Evolutionary conservation across 2,113 vertebrate species (phyloP).

Genomic region (Corythaeola cristata): DNA sequence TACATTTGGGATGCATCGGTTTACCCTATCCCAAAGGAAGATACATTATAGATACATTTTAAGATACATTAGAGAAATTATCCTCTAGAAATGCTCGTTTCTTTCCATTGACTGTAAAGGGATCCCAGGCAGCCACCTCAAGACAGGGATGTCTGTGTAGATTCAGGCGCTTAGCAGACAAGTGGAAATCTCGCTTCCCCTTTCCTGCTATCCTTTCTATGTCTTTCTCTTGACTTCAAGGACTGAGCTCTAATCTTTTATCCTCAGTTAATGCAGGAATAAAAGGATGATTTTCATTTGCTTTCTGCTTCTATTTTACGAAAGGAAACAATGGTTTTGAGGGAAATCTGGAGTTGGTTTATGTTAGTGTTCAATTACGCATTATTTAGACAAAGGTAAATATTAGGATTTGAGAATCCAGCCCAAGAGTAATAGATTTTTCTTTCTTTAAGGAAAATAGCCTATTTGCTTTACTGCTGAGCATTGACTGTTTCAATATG

Average conservation of each 20-base stretch:
- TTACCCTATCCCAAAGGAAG: not conserved
- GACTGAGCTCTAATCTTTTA: not conserved
- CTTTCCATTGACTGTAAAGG: not conserved
- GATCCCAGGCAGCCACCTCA: not conserved
- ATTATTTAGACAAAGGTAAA: slow-evolving; percentile 2
- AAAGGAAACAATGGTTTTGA: not conserved
- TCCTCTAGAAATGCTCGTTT: not conserved
- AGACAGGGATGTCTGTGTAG: not conserved
- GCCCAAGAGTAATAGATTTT: slow-evolving; percentile 41
- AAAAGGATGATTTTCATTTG: not conserved
- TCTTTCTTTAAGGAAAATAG: slow-evolving; percentile 5
- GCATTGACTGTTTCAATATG: slow-evolving; percentile 55
- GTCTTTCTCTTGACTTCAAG: not conserved
- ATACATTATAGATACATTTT: too few species aligned
- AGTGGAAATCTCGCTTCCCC: not conserved
- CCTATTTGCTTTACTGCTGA: slow-evolving; percentile 5
- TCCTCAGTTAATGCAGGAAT: not conserved
- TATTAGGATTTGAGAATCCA: slow-evolving; percentile 12
- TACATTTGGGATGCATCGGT: not conserved
- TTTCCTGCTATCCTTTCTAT: not conserved
- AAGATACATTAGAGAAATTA: not conserved
- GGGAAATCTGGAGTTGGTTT: not conserved
- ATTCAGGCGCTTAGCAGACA: not conserved
- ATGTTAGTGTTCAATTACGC: not conserved
- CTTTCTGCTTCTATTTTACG: not conserved